Conservation (phyloP, 2,113 vertebrate genomes). For the Myrmophylax atrothorax region DNA sequence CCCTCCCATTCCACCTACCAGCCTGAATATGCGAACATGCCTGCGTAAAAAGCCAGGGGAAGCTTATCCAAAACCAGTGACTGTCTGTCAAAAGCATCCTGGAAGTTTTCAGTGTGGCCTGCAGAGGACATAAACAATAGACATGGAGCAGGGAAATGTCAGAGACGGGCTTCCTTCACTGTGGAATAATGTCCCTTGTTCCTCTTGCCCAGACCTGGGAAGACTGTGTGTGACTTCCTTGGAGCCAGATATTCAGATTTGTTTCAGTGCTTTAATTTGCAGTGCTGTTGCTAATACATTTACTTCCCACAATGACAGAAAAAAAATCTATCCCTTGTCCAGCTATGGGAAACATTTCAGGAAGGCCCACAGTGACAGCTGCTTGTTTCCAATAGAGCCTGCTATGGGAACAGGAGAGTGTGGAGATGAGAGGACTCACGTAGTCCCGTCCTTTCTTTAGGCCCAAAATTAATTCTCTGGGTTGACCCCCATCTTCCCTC, state of each 20-base stretch:
- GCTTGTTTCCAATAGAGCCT: neutral
- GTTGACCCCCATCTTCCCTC: neutral
- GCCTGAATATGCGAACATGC: constrained; percentile 88
- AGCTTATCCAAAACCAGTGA: constrained; percentile 75
- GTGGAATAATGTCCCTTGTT: accelerated
- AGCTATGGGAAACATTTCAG: neutral
- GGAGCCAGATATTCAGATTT: neutral
- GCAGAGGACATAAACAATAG: neutral
- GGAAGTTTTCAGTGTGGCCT: constrained; percentile 85
- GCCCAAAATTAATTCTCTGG: neutral
- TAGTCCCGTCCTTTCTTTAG: neutral
- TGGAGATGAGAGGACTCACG: accelerated
- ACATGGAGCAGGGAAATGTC: neutral
- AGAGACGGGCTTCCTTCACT: neutral
- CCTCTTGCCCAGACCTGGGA: neutral
- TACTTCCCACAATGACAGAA: neutral
- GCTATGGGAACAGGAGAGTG: neutral
- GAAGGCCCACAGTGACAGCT: accelerated
- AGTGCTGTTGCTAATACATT: neutral
- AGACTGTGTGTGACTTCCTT: neutral
- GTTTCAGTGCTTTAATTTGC: neutral
- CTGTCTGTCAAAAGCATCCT: constrained; percentile 79
- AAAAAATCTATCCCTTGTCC: neutral
- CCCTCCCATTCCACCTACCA: constrained; percentile 74
- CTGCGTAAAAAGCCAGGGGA: constrained; percentile 88